A percentile compares a stretch with the other conserved stretches of the same genome.
phyloP scores from a whole-genome alignment of 2,113 vertebrate genomes.

The Riparia riparia region DNA sequence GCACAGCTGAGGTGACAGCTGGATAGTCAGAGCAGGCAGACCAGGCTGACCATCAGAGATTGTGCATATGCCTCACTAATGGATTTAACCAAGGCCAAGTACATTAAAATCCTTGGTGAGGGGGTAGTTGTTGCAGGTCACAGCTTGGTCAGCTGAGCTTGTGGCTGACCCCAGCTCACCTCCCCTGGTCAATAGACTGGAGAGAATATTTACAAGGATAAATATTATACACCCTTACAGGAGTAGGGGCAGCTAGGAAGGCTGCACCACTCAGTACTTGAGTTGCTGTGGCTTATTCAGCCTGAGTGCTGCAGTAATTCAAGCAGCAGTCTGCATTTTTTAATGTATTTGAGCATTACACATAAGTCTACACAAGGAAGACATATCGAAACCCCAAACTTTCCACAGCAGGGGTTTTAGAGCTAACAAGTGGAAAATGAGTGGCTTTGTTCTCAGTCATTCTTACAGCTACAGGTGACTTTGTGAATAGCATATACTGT shows the following conservation, averaged over 20 bases:
- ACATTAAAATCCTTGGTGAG: not conserved
- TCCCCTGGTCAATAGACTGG: not conserved
- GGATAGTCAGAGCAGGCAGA: not conserved
- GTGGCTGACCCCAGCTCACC: not conserved
- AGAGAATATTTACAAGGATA: not conserved
- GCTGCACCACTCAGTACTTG: fast-evolving
- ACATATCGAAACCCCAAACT: not conserved
- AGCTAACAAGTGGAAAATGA: not conserved
- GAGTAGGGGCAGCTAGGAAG: not conserved
- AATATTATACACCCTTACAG: not conserved
- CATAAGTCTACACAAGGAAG: not conserved
- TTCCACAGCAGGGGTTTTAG: not conserved
- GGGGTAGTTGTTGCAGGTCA: not conserved
- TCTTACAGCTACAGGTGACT: constrained; percentile 8
- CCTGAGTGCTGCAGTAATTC: fast-evolving
- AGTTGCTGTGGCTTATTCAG: not conserved
- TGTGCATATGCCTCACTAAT: fast-evolving
- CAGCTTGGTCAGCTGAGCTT: not conserved
- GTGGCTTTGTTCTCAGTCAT: not conserved
- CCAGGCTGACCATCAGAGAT: not conserved
- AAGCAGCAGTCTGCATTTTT: not conserved
- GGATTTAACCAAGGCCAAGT: fast-evolving
- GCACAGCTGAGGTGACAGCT: not conserved
- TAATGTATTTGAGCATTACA: not conserved
- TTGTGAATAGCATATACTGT: not conserved